These are phyloP conservation scores for Cephalophus harveyi DNA, from an alignment of 2,113 vertebrate species.

Conservation along the genomic window DNA sequence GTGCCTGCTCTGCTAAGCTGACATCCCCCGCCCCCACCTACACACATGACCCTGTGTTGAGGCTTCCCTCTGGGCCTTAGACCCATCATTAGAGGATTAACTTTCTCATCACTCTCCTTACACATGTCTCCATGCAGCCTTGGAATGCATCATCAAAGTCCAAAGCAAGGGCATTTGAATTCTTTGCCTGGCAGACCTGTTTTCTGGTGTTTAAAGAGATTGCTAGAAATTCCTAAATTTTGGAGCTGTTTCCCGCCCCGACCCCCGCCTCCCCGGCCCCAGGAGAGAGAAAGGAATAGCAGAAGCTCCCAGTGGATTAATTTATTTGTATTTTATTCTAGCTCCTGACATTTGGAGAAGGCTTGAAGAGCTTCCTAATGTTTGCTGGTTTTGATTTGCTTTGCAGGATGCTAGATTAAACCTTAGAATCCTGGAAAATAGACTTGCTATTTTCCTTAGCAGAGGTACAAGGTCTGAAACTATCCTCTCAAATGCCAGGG, in stretches of 20 bases:
- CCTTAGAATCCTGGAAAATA: constrained; percentile 45
- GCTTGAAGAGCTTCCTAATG: constrained; percentile 64
- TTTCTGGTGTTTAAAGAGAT: neutral
- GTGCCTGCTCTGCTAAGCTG: neutral
- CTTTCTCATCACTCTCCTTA: neutral
- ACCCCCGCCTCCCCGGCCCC: accelerated
- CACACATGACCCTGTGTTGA: neutral
- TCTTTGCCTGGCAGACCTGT: neutral
- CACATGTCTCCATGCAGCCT: neutral
- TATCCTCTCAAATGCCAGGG: neutral
- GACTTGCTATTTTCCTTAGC: constrained; percentile 55
- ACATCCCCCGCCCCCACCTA: accelerated
- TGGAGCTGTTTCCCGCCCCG: neutral
- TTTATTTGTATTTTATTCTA: constrained; percentile 57
- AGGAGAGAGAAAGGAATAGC: neutral
- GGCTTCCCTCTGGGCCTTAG: neutral
- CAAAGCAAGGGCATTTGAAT: neutral
- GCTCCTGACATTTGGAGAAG: constrained; percentile 63
- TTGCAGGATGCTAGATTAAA: constrained; percentile 44
- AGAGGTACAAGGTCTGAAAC: neutral
- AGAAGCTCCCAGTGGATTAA: constrained; percentile 25
- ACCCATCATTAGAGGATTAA: neutral
- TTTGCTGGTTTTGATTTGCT: constrained; percentile 64
- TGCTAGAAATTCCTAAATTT: constrained; percentile 33
- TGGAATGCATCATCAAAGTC: neutral